phyloP scores from a whole-genome alignment of 2,113 vertebrate species.

The Nothocercus nigrocapillus region DNA sequence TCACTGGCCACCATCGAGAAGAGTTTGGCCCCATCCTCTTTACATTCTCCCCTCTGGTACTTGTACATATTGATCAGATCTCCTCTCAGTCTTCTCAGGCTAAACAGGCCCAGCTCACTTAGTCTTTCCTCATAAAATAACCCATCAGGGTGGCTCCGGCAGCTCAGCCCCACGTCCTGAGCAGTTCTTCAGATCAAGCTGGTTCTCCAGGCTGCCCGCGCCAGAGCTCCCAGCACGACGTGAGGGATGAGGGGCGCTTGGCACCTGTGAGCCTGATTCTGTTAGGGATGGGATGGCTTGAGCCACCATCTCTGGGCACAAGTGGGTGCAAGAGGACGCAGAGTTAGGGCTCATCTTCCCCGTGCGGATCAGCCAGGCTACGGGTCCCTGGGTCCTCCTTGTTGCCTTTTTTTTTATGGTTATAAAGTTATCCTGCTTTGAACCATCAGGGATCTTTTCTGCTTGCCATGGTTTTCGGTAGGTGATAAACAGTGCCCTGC shows the following conservation, averaged over 20 bases:
- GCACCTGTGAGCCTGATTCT: background rate
- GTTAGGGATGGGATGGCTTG: background rate
- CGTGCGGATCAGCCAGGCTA: background rate
- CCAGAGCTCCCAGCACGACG: background rate
- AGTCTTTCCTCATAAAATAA: background rate
- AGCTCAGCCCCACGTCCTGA: background rate
- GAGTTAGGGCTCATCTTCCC: background rate
- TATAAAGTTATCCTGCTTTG: background rate
- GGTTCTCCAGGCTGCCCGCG: background rate
- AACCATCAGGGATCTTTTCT: background rate
- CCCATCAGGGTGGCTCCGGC: background rate
- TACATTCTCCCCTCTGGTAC: no score
- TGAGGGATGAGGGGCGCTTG: background rate
- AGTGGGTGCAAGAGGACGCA: background rate
- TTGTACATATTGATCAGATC: no score
- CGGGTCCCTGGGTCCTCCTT: background rate
- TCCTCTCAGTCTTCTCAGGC: no score
- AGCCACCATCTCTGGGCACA: background rate
- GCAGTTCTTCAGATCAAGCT: background rate
- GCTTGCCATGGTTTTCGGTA: background rate
- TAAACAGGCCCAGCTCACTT: no score
- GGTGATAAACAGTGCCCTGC: background rate
- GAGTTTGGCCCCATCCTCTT: no score
- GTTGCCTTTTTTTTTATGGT: background rate
- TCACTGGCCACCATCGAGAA: no score